Evolutionary conservation across 2,797 vertebrate species (phyloP).

Genomic region (Tokudaia muenninki): DNA sequence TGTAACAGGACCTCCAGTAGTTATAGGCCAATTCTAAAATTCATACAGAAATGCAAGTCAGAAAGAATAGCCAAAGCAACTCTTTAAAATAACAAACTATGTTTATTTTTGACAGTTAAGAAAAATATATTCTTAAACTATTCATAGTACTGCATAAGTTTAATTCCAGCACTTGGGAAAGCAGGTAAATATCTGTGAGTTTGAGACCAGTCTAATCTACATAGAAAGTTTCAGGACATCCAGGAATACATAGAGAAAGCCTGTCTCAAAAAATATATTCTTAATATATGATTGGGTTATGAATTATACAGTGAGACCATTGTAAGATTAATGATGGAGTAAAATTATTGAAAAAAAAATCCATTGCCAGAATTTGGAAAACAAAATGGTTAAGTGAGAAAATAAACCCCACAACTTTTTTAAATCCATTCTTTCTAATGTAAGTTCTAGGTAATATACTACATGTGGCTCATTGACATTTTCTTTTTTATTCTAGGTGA

Average conservation of each 20-base stretch:
- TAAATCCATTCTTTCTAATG: not conserved
- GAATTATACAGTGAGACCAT: not conserved
- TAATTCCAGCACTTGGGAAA: not conserved
- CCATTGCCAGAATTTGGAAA: not conserved
- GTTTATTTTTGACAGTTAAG: not conserved
- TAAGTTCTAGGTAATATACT: not conserved
- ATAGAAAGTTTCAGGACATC: not conserved
- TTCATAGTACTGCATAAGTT: not conserved
- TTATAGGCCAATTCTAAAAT: not conserved
- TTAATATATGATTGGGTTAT: not conserved
- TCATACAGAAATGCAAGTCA: conserved; percentile 19
- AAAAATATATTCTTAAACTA: conserved; percentile 6
- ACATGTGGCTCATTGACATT: not conserved
- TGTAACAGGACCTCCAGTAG: not conserved
- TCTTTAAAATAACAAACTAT: not conserved
- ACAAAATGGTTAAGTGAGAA: not conserved
- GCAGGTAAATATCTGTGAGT: not conserved
- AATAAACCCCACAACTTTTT: not conserved
- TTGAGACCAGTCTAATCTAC: not conserved
- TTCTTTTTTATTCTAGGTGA: conserved; percentile 68
- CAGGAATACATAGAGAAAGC: not conserved
- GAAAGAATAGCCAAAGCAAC: not conserved
- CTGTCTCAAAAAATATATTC: not conserved
- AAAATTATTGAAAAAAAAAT: conserved; percentile 16
- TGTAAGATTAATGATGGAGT: not conserved